Percentiles rank a stretch among this genome's conserved stretches.
Conservation (phyloP, 2,888 invertebrate species). For the Mamestra brassicae region DNA sequence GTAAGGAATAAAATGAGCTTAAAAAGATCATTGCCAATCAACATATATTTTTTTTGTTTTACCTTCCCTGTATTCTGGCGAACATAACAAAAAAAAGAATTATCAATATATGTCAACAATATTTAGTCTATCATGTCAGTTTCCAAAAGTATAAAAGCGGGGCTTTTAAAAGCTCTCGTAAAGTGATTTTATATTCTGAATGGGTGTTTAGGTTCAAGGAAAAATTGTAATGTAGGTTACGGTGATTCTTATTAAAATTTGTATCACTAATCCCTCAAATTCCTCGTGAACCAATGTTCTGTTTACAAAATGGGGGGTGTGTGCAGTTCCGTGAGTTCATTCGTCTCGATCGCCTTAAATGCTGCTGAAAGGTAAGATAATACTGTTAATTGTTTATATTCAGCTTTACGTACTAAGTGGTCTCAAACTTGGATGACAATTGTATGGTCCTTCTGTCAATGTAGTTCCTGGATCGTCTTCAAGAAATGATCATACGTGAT, state of each 20-base stretch:
- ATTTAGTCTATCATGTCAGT: constrained; percentile 21
- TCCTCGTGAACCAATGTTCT: constrained; percentile 65
- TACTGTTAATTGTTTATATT: neutral
- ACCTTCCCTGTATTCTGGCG: no score
- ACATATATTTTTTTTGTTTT: no score
- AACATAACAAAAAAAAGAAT: no score
- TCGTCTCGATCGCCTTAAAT: constrained; percentile 82
- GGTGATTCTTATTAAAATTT: constrained; percentile 26
- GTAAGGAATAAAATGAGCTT: no score
- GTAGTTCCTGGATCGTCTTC: neutral
- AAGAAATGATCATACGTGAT: neutral
- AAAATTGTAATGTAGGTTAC: constrained; percentile 52
- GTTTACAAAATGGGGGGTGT: constrained; percentile 83
- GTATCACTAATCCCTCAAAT: constrained; percentile 55
- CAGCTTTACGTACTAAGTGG: neutral
- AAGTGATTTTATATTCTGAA: constrained; percentile 25
- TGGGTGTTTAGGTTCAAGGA: constrained; percentile 39
- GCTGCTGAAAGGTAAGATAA: constrained; percentile 82
- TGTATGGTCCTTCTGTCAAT: neutral
- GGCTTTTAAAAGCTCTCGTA: constrained; percentile 3
- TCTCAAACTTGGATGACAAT: neutral
- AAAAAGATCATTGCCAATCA: no score
- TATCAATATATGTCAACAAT: constrained; percentile 26
- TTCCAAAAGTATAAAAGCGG: constrained; percentile 6
- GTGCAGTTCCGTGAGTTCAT: constrained; percentile 83